Evolutionary conservation across 30 jellyfish, hydroid and myxozoan genomes (phyloP).

Genomic region (Hydra vulgaris): DNA sequence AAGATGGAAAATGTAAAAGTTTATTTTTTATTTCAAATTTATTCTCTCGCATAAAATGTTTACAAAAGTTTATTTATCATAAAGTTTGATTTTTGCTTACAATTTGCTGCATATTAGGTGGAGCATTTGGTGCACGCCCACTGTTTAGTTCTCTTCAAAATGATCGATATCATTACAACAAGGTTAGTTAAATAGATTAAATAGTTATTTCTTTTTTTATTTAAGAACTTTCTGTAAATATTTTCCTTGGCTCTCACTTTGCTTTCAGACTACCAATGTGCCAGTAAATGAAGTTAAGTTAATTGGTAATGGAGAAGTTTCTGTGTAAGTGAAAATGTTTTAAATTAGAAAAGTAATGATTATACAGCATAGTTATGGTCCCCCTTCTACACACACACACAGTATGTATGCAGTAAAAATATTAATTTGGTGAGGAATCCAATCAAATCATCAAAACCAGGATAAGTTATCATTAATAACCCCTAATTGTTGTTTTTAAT

Average conservation of each 20-base stretch:
- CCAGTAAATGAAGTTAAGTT: neutral
- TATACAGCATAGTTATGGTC: too few relatives aligned
- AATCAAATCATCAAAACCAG: too few relatives aligned
- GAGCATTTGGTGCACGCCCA: constrained; percentile 12
- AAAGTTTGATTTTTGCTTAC: neutral
- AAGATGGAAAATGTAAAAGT: too few relatives aligned
- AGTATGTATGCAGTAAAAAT: too few relatives aligned
- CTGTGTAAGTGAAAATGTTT: neutral
- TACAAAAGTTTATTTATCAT: neutral
- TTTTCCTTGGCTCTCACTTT: neutral
- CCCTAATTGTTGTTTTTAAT: too few relatives aligned
- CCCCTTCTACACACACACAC: too few relatives aligned
- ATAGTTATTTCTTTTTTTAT: too few relatives aligned
- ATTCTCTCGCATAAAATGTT: too few relatives aligned
- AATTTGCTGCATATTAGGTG: neutral
- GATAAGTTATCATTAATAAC: too few relatives aligned
- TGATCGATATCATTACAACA: constrained; percentile 9
- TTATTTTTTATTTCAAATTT: too few relatives aligned
- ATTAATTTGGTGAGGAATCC: too few relatives aligned
- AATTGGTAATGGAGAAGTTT: neutral
- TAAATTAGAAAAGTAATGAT: too few relatives aligned
- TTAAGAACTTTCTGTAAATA: neutral
- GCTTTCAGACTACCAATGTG: neutral
- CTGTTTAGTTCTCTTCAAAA: neutral
- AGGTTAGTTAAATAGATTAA: neutral